Evolutionary conservation across 1,140 invertebrate species (phyloP), one percentile per base, ranked within the genome.

Genomic region (Pomacea maculata): DNA sequence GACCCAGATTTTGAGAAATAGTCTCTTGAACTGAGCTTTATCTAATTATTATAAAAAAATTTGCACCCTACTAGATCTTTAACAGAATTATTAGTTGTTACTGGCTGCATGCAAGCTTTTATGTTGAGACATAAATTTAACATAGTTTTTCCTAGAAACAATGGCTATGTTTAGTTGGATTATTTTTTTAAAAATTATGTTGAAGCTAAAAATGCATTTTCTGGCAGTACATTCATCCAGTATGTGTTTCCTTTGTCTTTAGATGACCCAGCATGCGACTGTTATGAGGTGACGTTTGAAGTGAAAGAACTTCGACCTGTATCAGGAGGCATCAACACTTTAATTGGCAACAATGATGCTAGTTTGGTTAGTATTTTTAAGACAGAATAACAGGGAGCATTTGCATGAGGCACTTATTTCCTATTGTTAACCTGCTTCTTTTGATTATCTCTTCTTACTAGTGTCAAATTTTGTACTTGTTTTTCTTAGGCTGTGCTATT

Each of bases 281-380:
- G 95, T 61, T 94, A 97, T 81, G 95, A 97, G 93, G 94, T 98
- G 11, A 96, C 95, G 21, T 97, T 96, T 89, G 93, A 94, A 82
- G 95, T 97, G 21, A 92, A 93, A 80, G 97, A 97, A 92, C 86
- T 94, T 76, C 94, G 94, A 73, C 89, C 95, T 55, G 86, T 97
- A 54, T 93, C 94, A 68, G 96, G 96, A 17, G 95, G 95, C n/a
- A 92, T 97, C 64, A 95, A 94, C 84, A 96, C 96, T 0, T 93
- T 95, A 81, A 94, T 97, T 78, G 96, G 95, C 54, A 95, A 96
- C 84, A 97, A 97, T 90, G 96, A 97, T 89, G 96, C 95, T 14
- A 95, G 95, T 54, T 85, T 97, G 61, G 91, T 92, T 85, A 86
- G 86, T 84, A 15, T 57, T 65, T 63, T 65, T 29, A 1, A 73